Conservation (phyloP, 2,888 invertebrate species). For the Nebria brevicollis region DNA sequence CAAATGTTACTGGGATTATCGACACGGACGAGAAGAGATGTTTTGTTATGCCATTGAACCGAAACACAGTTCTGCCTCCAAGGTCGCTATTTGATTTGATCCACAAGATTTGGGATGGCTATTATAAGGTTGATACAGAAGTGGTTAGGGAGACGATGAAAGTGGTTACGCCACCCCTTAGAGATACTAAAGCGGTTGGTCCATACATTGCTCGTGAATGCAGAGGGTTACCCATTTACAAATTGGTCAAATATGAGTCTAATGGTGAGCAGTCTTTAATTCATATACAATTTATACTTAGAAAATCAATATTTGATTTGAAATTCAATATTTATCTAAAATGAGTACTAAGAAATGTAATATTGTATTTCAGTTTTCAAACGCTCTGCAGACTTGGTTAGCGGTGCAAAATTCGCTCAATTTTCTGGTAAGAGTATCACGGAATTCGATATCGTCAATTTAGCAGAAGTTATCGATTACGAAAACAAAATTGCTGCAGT, state of each 20-base stretch:
- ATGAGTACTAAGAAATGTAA: too few relatives aligned
- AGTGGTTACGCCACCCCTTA: slow-evolving; percentile 76
- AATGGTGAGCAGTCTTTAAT: slow-evolving; percentile 66
- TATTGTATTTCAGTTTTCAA: slow-evolving; percentile 56
- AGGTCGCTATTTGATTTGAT: slow-evolving; percentile 82
- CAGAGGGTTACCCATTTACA: slow-evolving; percentile 75
- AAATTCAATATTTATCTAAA: neutral
- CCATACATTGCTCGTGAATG: slow-evolving; percentile 79
- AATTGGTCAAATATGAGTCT: slow-evolving; percentile 73
- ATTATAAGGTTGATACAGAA: slow-evolving; percentile 84
- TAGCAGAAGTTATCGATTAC: slow-evolving; percentile 69
- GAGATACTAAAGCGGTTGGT: slow-evolving; percentile 72
- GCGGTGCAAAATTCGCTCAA: slow-evolving; percentile 74
- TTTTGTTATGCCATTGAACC: slow-evolving; percentile 91
- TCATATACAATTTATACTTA: too few relatives aligned
- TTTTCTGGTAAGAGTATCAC: slow-evolving; percentile 81
- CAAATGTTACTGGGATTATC: slow-evolving; percentile 71
- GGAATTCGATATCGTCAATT: slow-evolving; percentile 78
- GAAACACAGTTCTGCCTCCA: slow-evolving; percentile 80
- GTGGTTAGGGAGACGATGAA: slow-evolving; percentile 80
- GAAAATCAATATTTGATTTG: neutral
- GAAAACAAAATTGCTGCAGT: slow-evolving; percentile 58
- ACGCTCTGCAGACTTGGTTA: slow-evolving; percentile 60
- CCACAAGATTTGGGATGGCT: slow-evolving; percentile 80
- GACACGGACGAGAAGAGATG: slow-evolving; percentile 70